A percentile compares a stretch with the other conserved stretches of the same genome.
Evolutionary conservation across 2,113 vertebrate species (phyloP).

Genomic region (Cyprinodon tularosa): DNA sequence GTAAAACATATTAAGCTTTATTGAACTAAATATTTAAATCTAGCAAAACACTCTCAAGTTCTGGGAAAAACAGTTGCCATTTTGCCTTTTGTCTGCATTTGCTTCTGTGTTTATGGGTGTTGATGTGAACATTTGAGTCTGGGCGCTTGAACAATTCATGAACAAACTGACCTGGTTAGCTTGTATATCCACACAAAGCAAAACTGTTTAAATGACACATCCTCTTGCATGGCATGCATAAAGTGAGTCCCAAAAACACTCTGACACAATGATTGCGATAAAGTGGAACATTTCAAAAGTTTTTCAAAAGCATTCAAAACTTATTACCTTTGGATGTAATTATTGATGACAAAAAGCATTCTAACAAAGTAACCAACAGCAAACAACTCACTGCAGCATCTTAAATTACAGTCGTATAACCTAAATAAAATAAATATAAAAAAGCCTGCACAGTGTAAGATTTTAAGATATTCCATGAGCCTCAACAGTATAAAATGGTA

Average conservation of each 20-base stretch:
- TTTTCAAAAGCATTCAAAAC: slow-evolving; percentile 43
- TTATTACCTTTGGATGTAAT: slow-evolving; percentile 44
- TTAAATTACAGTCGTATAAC: not conserved
- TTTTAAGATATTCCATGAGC: not conserved
- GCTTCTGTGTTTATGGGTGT: slow-evolving; percentile 73
- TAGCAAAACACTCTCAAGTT: slow-evolving; percentile 1
- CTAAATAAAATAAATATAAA: no score
- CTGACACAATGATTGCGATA: slow-evolving; percentile 9
- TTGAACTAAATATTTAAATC: slow-evolving; percentile 4
- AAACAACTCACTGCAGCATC: slow-evolving; percentile 2
- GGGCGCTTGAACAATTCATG: slow-evolving; percentile 60
- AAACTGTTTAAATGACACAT: slow-evolving; percentile 74
- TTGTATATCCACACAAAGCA: slow-evolving; percentile 68
- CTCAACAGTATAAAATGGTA: slow-evolving; percentile 8
- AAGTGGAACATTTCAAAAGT: slow-evolving; percentile 22
- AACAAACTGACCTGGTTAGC: slow-evolving; percentile 50
- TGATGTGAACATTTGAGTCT: slow-evolving; percentile 62
- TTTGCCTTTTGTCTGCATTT: slow-evolving; percentile 50
- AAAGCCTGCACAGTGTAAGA: not conserved
- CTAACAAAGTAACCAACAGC: not conserved
- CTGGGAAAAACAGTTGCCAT: slow-evolving; percentile 5
- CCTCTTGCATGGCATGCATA: slow-evolving; percentile 55
- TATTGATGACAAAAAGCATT: slow-evolving; percentile 31
- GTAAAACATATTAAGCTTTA: not conserved
- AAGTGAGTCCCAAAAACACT: slow-evolving; percentile 53